These are phyloP conservation scores for Phocides pigmalion DNA, from an alignment of 1,140 invertebrate species.

Conservation along the genomic window DNA sequence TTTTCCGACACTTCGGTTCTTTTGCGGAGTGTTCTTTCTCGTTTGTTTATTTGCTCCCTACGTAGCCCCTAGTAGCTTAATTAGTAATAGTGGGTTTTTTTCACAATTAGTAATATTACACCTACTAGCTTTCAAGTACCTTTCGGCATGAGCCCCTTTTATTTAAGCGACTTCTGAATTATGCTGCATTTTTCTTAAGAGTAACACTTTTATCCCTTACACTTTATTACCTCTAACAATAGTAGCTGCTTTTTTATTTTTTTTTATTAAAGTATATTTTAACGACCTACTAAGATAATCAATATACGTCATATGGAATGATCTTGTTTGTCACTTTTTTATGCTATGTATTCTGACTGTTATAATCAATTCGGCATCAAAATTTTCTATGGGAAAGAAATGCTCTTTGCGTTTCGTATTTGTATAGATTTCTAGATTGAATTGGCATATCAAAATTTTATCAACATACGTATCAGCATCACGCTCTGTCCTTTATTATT, in stretches of 20 bases:
- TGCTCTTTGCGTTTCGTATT: slow-evolving; percentile 41
- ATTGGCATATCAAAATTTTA: slow-evolving; percentile 63
- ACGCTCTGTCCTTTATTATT: slow-evolving; percentile 54
- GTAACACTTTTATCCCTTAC: slow-evolving; percentile 16
- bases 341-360: slow-evolving; percentile 67
- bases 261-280: slow-evolving; percentile 33
- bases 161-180: slow-evolving; percentile 29
- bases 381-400: slow-evolving; percentile 53
- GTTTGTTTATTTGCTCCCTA: slow-evolving; percentile 55
- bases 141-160: slow-evolving; percentile 54
- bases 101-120: slow-evolving; percentile 22
- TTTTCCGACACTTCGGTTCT: slow-evolving; percentile 72
- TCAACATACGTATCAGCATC: slow-evolving; percentile 43
- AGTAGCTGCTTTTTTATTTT: slow-evolving; percentile 28
- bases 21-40: slow-evolving; percentile 58
- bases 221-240: slow-evolving; percentile 24
- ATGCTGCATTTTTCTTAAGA: slow-evolving; percentile 22
- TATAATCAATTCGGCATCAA: slow-evolving; percentile 52
- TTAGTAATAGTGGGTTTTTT: slow-evolving; percentile 26
- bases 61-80: slow-evolving; percentile 53
- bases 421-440: slow-evolving; percentile 40
- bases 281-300: slow-evolving; percentile 29
- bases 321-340: slow-evolving; percentile 34
- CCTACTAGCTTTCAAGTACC: slow-evolving; percentile 40
- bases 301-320: slow-evolving; percentile 35